phyloP scores from a whole-genome alignment of 2,888 invertebrate species.

The Globia sparganii region DNA sequence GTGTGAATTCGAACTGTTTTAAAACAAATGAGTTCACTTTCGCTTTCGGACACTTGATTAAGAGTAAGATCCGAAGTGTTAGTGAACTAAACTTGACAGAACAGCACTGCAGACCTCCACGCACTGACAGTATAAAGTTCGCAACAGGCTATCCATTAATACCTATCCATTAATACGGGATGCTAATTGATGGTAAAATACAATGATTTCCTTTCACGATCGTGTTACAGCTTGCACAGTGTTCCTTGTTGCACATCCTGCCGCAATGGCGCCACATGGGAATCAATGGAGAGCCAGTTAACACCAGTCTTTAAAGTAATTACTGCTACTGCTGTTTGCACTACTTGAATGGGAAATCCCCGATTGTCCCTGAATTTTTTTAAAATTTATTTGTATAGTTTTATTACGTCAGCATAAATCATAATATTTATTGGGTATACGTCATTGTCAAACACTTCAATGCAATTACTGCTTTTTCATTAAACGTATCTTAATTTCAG shows the following conservation, averaged over 20 bases:
- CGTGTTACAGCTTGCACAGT: constrained; percentile 56
- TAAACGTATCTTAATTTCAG: no score
- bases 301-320: constrained; percentile 25
- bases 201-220: constrained; percentile 68
- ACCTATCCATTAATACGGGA: constrained; percentile 39
- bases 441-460: no score
- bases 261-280: constrained; percentile 49
- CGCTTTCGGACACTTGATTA: background rate
- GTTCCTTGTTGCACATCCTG: constrained; percentile 67
- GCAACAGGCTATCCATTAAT: constrained; percentile 47
- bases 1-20: background rate
- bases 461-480: no score
- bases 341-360: constrained; percentile 21
- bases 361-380: no score
- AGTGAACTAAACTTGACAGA: constrained; percentile 11
- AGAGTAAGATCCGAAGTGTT: background rate
- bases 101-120: background rate
- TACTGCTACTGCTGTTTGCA: constrained; percentile 1
- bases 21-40: background rate
- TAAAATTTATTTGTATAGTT: no score
- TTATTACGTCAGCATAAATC: no score
- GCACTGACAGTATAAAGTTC: constrained; percentile 32
- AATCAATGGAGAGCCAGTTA: constrained; percentile 40
- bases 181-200: constrained; percentile 58
- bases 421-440: no score